Base-by-base conservation (phyloP, 2,113 vertebrate genomes). In the Sphaerodactylus townsendi region DNA sequence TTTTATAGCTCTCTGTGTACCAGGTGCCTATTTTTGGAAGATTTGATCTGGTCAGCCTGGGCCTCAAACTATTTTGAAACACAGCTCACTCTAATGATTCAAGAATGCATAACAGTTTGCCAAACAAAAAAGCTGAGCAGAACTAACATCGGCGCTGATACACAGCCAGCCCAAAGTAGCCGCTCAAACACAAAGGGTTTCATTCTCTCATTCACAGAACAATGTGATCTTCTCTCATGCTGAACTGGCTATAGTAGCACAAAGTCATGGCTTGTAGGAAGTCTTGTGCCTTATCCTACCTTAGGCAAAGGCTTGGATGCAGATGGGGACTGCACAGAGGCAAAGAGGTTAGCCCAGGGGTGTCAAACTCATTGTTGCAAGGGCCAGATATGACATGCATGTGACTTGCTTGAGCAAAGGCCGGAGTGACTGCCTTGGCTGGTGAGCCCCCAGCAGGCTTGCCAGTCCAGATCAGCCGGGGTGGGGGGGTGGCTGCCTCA, bases 41-140 rank as follows among this genome's bases (percentile, higher is more conserved):
- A 64, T 85, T 85, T 64, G 50, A 79, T 85, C 83, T 79, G 83
- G 75, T 66, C 37, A 44, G 39, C 21, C 53, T 62, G 71, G 59
- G 77, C 68, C 39, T 72, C 33, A 64, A 79, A 79, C 83, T 79
- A 79, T 79, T 85, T 79, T 71, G 68, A 79, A 85, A 79, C 66
- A 41, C 62, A 72, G 83, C 53, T 72, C 64, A 71, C 23, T 28
- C 66, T 85, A 70, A 59, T 5, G 59, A 68, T 70, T 72, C 53
- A 79, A 78, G 76, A 71, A 85, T 79, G 76, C 76, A n/a, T 62
- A 72, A 17, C 77, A 46, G 76, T 48, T 76, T 75, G 81, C 81
- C 83, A 85, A 85, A 79, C 53, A 79, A 85, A 79, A 85, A 85
- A 71, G 75, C 39, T 46, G 30, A 44, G 39, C 14, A 5, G 50